Percentiles rank a stretch among this genome's conserved stretches.
These are phyloP conservation scores for Rattus rattus DNA, from an alignment of 2,113 vertebrate species.

Conservation along the genomic window DNA sequence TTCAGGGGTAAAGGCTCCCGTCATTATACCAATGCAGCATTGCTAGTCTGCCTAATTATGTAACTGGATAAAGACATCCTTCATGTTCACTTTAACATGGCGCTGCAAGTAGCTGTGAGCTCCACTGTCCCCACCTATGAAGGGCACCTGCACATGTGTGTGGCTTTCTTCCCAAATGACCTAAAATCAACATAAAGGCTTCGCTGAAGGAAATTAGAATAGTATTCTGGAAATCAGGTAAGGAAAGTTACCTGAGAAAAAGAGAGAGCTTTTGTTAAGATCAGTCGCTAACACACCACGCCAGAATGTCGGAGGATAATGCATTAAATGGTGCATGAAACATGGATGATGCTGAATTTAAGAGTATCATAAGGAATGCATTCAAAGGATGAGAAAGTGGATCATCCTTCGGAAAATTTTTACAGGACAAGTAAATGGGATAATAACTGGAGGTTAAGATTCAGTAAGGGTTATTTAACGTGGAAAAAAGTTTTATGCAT, in stretches of 20 bases:
- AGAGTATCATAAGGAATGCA: not conserved
- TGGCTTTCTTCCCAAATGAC: not conserved
- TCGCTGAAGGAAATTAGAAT: not conserved
- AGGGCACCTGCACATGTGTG: not conserved
- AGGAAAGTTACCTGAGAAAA: not conserved
- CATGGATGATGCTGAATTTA: not conserved
- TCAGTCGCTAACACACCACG: not conserved
- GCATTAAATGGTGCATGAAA: not conserved
- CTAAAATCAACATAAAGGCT: not conserved
- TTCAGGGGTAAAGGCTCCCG: not conserved
- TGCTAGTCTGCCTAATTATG: fast-evolving
- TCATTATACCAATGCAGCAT: not conserved
- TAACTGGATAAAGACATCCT: not conserved
- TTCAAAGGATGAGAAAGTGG: not conserved
- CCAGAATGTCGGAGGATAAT: not conserved
- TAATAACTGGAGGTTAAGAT: not conserved
- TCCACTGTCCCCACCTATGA: fast-evolving
- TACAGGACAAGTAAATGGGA: not conserved
- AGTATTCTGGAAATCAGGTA: not conserved
- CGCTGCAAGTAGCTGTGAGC: not conserved
- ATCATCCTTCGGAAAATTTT: not conserved
- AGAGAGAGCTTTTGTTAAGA: not conserved
- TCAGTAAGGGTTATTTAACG: not conserved
- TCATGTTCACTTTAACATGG: not conserved
- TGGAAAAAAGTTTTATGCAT: not conserved